These are phyloP conservation scores for Percopsis transmontana DNA, from an alignment of 2,113 vertebrate genomes.

Conservation along the genomic window DNA sequence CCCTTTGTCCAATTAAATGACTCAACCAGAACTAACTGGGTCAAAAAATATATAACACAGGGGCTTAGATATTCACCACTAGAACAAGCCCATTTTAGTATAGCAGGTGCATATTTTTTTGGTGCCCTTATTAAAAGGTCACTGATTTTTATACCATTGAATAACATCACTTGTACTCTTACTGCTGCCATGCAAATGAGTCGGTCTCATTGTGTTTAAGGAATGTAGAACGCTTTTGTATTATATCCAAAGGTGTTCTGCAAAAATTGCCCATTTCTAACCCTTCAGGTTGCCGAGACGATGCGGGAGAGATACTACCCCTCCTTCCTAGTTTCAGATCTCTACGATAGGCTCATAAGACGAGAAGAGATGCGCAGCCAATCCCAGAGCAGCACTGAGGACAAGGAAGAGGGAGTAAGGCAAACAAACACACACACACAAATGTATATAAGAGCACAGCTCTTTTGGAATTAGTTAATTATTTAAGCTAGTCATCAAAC, in stretches of 20 bases:
- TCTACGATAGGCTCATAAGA: constrained; percentile 87
- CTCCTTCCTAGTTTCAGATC: constrained; percentile 94
- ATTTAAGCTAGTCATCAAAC: background rate
- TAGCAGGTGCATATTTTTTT: no score
- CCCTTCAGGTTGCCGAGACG: constrained; percentile 77
- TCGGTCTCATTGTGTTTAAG: background rate
- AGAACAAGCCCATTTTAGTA: no score
- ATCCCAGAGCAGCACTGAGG: constrained; percentile 80
- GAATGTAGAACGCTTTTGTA: background rate
- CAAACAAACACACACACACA: background rate
- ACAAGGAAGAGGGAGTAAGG: constrained; percentile 88
- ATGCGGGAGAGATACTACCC: constrained; percentile 96
- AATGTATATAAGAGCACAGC: no score
- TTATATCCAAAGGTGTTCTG: background rate
- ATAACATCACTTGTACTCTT: background rate
- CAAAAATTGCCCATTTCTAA: background rate
- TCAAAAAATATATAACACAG: no score
- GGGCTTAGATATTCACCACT: no score
- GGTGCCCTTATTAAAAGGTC: no score
- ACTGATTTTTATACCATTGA: no score
- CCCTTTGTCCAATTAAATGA: no score
- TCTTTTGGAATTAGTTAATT: background rate
- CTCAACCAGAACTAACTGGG: no score
- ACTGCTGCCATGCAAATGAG: background rate
- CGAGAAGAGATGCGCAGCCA: constrained; percentile 84